These are phyloP conservation scores for Tichodroma muraria DNA, from an alignment of 2,113 vertebrate genomes.

Conservation along the genomic window DNA sequence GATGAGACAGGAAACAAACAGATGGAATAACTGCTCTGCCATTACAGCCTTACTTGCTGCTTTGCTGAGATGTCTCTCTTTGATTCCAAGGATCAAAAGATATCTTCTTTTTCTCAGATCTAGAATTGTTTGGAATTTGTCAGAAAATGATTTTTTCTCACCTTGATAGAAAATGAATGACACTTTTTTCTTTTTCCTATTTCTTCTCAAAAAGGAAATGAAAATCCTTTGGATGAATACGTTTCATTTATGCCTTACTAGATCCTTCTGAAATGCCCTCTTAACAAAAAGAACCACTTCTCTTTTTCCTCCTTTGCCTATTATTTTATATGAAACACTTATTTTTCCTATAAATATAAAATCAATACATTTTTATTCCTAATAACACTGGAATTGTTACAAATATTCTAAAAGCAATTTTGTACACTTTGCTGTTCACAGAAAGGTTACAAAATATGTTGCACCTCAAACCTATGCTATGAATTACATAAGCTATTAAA, in stretches of 20 bases:
- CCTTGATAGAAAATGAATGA: background rate
- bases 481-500: background rate
- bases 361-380: background rate
- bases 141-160: background rate
- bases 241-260: background rate
- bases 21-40: background rate
- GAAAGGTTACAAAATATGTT: background rate
- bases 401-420: background rate
- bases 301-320: background rate
- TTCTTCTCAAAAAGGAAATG: background rate
- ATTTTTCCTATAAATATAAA: background rate
- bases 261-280: background rate
- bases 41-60: background rate
- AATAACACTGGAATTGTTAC: background rate
- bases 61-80: background rate
- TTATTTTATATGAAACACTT: background rate
- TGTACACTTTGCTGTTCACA: background rate
- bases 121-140: background rate
- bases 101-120: slow-evolving; percentile 23
- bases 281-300: background rate
- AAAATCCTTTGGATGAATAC: background rate
- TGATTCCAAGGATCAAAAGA: slow-evolving; percentile 17
- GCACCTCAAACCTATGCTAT: background rate
- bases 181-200: background rate
- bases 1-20: background rate